phyloP scores from a whole-genome alignment of 1,140 invertebrate genomes.

The Elysia chlorotica region DNA sequence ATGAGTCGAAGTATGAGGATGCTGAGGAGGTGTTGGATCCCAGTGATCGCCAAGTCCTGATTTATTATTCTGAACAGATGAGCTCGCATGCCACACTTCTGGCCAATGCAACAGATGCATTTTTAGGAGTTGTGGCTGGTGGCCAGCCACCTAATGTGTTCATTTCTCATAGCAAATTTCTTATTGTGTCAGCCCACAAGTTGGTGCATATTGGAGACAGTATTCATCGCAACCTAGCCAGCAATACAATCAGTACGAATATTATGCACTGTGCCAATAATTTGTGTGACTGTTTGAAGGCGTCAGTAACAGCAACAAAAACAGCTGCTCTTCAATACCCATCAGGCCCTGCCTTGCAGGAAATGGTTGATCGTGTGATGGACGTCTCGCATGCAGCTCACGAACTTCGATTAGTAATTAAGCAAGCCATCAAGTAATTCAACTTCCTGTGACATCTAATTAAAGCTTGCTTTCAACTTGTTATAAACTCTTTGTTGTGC shows the following conservation, averaged over 20 bases:
- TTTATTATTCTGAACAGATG: slow-evolving; percentile 85
- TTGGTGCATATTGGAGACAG: slow-evolving; percentile 93
- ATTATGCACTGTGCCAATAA: slow-evolving; percentile 81
- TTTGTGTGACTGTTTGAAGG: slow-evolving; percentile 81
- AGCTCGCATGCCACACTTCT: slow-evolving; percentile 82
- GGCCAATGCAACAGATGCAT: slow-evolving; percentile 87
- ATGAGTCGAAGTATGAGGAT: too few relatives aligned
- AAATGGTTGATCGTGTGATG: slow-evolving; percentile 90
- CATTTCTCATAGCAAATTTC: slow-evolving; percentile 90
- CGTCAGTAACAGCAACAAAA: slow-evolving; percentile 86
- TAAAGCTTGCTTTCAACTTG: not conserved
- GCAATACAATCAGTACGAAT: slow-evolving; percentile 71
- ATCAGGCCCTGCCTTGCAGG: slow-evolving; percentile 84
- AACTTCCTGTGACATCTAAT: not conserved
- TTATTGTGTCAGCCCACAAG: slow-evolving; percentile 89
- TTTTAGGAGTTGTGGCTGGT: slow-evolving; percentile 86
- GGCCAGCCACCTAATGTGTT: slow-evolving; percentile 93
- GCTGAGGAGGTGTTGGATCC: too few relatives aligned
- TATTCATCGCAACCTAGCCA: slow-evolving; percentile 76
- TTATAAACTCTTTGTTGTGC: not conserved
- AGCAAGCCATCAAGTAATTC: slow-evolving; percentile 43
- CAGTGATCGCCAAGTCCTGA: slow-evolving; percentile 81
- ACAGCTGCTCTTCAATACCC: slow-evolving; percentile 88
- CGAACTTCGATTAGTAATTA: slow-evolving; percentile 74
- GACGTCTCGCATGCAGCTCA: slow-evolving; percentile 79